These are phyloP conservation scores for Steinernema hermaphroditum DNA, from an alignment of 2,888 invertebrate species.

Conservation along the genomic window DNA sequence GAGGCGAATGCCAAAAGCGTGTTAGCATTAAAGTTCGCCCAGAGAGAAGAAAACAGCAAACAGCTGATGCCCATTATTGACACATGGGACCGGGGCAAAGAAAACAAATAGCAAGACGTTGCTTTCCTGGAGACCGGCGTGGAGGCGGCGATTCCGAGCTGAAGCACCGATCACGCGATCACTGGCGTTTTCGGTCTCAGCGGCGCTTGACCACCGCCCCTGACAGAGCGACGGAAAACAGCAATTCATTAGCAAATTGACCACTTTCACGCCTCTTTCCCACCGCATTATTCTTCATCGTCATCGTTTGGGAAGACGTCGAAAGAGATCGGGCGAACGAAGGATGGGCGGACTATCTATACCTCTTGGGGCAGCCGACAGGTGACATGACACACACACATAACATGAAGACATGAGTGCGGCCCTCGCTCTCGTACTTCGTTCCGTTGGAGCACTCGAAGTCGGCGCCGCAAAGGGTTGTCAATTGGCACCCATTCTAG, in stretches of 20 bases:
- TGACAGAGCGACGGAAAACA: background rate
- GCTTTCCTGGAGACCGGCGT: background rate
- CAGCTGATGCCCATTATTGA: constrained; percentile 29
- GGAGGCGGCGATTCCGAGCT: background rate
- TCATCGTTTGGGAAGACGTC: background rate
- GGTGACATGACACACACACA: constrained; percentile 21
- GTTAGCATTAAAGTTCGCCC: background rate
- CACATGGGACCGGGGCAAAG: constrained; percentile 18
- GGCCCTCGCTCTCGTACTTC: background rate
- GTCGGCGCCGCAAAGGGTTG: constrained; percentile 4
- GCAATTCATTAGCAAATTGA: background rate
- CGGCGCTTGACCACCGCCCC: background rate
- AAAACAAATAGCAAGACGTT: constrained; percentile 21
- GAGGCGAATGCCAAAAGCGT: background rate
- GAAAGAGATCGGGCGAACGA: background rate
- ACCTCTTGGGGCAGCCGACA: constrained; percentile 2
- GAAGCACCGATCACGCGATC: background rate
- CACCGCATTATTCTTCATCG: background rate
- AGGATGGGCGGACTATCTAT: constrained; percentile 9
- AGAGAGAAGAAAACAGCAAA: background rate
- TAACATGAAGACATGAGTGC: background rate
- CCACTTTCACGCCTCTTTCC: constrained; percentile 1
- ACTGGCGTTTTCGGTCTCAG: background rate
- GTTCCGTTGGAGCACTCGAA: background rate
- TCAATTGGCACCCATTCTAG: background rate